Evolutionary conservation across 2,797 vertebrate genomes (phyloP).

Genomic region (Buceros bicornis): DNA sequence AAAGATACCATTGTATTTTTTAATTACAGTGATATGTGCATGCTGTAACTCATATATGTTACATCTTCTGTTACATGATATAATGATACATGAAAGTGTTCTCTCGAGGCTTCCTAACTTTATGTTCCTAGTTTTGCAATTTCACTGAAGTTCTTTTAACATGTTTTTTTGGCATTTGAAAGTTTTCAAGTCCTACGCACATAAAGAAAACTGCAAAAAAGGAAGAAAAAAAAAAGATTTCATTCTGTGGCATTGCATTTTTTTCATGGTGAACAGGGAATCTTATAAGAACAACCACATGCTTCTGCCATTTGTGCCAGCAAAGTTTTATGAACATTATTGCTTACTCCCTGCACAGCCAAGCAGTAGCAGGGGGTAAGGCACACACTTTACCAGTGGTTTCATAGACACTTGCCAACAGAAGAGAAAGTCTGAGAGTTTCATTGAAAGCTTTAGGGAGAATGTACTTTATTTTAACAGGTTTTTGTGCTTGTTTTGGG

Average conservation of each 20-base stretch:
- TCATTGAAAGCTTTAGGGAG: neutral
- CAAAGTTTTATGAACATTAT: neutral
- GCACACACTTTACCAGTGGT: neutral
- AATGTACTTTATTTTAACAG: neutral
- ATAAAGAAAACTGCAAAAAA: neutral
- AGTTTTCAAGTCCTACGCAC: neutral
- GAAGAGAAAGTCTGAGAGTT: neutral
- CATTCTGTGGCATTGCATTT: neutral
- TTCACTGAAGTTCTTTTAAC: neutral
- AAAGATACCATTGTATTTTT: neutral
- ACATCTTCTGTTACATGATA: neutral
- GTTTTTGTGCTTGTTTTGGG: neutral
- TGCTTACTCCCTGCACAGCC: neutral
- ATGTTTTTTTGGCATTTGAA: neutral
- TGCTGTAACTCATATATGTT: neutral
- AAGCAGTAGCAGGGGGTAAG: neutral
- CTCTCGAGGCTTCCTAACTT: neutral
- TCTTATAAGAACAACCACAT: neutral
- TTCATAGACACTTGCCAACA: neutral
- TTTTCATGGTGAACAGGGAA: neutral
- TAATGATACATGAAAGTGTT: neutral
- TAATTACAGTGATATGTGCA: neutral
- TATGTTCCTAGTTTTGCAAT: neutral
- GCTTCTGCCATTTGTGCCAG: neutral
- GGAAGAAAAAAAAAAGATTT: neutral